A percentile compares a stretch with the other conserved stretches of the same genome.
These are phyloP conservation scores for Plusia festucae DNA, from an alignment of 2,888 invertebrate species.

Conservation along the genomic window DNA sequence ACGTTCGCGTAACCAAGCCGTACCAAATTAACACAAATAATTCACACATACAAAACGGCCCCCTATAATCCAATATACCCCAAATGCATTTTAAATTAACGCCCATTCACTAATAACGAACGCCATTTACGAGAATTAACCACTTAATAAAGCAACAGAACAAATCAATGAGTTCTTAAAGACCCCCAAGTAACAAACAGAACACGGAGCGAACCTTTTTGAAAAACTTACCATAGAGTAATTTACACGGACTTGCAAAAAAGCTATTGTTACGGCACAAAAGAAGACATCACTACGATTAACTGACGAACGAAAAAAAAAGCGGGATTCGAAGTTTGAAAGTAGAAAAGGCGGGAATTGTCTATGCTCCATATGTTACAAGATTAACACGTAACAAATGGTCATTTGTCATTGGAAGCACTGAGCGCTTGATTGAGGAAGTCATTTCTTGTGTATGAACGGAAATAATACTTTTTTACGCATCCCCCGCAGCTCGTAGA, in stretches of 20 bases:
- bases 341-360: conserved; percentile 76
- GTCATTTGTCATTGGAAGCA: conserved; percentile 85
- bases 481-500: conserved; percentile 69
- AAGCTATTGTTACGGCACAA: conserved; percentile 83
- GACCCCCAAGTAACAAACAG: conserved; percentile 75
- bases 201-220: conserved; percentile 70
- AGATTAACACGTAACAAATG: conserved; percentile 84
- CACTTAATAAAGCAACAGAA: conserved; percentile 79
- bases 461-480: conserved; percentile 87
- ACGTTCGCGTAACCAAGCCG: conserved; percentile 8
- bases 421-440: conserved; percentile 86
- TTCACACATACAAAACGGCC: conserved; percentile 37
- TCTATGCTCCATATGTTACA: conserved; percentile 85
- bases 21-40: conserved; percentile 17
- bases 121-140: conserved; percentile 77
- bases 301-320: conserved; percentile 67
- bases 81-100: conserved; percentile 71
- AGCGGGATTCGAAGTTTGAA: conserved; percentile 71
- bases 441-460: conserved; percentile 85
- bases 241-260: conserved; percentile 82
- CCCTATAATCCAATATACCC: conserved; percentile 54
- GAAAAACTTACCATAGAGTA: conserved; percentile 77
- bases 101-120: conserved; percentile 68
- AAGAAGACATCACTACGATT: conserved; percentile 83
- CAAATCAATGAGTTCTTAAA: conserved; percentile 81